Evolutionary conservation across 2,113 vertebrate genomes (phyloP), one percentile per base, ranked within the genome.

Genomic region (Eulemur rufifrons): DNA sequence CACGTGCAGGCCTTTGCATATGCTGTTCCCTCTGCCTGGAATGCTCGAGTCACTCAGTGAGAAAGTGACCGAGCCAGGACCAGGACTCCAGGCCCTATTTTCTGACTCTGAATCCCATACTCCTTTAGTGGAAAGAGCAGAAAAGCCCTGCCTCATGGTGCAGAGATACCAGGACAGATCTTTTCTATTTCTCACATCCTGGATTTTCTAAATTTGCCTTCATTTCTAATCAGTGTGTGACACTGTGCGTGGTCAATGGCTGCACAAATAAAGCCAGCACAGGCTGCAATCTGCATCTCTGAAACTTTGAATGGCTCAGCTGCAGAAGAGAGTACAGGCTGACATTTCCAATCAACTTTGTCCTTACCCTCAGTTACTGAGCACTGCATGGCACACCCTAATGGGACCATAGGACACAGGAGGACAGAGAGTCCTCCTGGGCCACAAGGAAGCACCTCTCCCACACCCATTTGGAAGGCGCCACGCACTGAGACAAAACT

Each of bases 331-430:
- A 86, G 88, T 39, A 76, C 8, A 93, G 23, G 9, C 0, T 88
- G 88, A 84, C 63, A 69, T 89, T 95, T 95, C 80, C 52, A 94
- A 52, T 94, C 74, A 97, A 91, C 63, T 29, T 37, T 54, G 66
- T 21, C 34, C 61, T 88, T 68, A 85, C 63, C 37, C 68, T 96
- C 37, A 50, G 71, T 77, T 96, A 29, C 34, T 86, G 27, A 37
- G 96, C 94, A 50, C 7, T 17, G 8, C 17, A 4, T 1, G 8
- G n/a, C 50, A 82, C 34, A 68, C 8, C 39, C 68, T 39, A 56
- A 10, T 0, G 15, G 34, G 83, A 25, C 82, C 37, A 0, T 2
- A 77, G 39, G 23, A n/a, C 59, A 25, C 23, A 68, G 37, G 74
- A 13, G 5, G 14, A 15, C 59, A 15, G 20, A 76, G 47, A 25